Percentiles rank a stretch among this genome's conserved stretches.
phyloP scores from a whole-genome alignment of 2,113 vertebrate genomes.

The Rhegmatorhina hoffmannsi region DNA sequence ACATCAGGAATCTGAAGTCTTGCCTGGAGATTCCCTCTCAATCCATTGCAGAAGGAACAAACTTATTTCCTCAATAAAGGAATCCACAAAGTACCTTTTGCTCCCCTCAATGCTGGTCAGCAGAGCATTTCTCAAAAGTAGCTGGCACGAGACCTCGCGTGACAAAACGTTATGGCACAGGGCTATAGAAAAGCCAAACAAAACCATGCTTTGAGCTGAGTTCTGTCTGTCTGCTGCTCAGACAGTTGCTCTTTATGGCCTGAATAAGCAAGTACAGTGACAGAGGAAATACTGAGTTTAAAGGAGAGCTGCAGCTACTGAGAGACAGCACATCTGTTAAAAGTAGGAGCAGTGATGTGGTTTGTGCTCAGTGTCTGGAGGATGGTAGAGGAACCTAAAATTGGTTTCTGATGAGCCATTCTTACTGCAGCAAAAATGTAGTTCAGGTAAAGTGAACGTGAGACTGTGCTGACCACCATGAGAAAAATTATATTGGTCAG shows the following conservation, averaged over 20 bases:
- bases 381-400: neutral
- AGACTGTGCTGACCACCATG: neutral
- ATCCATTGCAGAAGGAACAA: neutral
- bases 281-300: neutral
- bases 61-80: neutral
- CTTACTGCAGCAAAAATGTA: neutral
- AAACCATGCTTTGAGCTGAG: neutral
- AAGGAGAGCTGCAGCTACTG: neutral
- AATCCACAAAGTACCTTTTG: neutral
- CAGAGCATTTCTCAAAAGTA: neutral
- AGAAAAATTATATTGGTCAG: neutral
- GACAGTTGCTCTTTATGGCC: neutral
- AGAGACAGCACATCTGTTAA: neutral
- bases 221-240: neutral
- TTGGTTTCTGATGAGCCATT: neutral
- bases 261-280: neutral
- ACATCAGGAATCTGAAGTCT: slow-evolving; percentile 13
- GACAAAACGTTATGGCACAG: neutral
- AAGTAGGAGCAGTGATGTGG: neutral
- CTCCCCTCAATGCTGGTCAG: neutral
- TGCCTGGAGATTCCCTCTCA: neutral
- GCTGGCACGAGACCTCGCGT: neutral
- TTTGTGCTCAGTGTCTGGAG: neutral
- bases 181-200: neutral
- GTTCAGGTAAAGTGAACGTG: neutral